Percentiles rank a stretch among this genome's conserved stretches.
phyloP scores from a whole-genome alignment of 1,140 invertebrate genomes.

The Zaprionus inermis region DNA sequence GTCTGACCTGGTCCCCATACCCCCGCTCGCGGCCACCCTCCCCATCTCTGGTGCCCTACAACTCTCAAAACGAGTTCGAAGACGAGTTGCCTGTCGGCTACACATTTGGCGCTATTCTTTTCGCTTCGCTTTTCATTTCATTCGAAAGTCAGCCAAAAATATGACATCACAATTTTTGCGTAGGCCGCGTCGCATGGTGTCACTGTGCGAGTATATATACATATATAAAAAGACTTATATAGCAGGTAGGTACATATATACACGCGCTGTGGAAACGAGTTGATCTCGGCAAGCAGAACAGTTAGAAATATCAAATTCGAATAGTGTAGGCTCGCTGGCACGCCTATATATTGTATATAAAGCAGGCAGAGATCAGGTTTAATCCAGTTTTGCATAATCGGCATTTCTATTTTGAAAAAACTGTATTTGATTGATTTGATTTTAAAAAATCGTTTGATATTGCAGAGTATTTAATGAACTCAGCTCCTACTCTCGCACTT shows the following conservation, averaged over 20 bases:
- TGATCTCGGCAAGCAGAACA: constrained; percentile 20
- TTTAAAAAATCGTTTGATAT: neutral
- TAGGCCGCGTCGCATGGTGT: constrained; percentile 46
- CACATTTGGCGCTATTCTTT: constrained; percentile 16
- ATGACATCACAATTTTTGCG: constrained; percentile 73
- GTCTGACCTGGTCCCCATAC: constrained; percentile 6
- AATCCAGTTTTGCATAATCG: neutral
- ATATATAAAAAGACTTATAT: constrained; percentile 2
- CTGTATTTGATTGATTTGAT: neutral
- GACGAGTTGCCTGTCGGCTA: constrained; percentile 31
- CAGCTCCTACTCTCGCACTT: too few relatives aligned
- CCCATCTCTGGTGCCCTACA: neutral
- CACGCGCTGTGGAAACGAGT: constrained; percentile 3
- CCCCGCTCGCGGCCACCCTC: too few relatives aligned
- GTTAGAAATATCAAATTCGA: constrained; percentile 5
- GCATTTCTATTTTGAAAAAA: neutral
- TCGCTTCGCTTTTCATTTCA: constrained; percentile 60
- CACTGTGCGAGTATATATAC: constrained; percentile 23
- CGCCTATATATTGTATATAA: neutral
- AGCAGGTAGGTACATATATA: neutral
- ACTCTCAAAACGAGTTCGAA: constrained; percentile 40
- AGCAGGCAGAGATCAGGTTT: neutral
- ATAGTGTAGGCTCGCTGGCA: neutral
- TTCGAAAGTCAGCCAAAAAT: constrained; percentile 47
- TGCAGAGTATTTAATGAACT: neutral